Evolutionary conservation across 2,797 vertebrate species (phyloP), one percentile per base, ranked within the genome.

Genomic region (Salarias fasciatus): DNA sequence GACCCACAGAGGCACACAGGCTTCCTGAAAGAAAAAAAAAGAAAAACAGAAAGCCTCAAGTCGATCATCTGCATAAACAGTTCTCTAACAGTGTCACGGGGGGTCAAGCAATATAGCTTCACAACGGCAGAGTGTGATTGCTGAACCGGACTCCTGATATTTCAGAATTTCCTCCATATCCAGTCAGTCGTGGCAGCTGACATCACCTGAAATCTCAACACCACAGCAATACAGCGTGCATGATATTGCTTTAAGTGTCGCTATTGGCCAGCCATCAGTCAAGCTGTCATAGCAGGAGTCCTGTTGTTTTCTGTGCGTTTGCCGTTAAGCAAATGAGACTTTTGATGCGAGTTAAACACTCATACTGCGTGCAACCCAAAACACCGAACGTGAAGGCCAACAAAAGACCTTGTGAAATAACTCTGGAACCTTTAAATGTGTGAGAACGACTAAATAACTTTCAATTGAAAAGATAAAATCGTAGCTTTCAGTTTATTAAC

Each of bases 261-360:
- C 64, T 66, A 36, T 75, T 73, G 63, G 59, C 59, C 48, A 67
- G 64, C 51, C n/a, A 58, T 77, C 77, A 80, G 54, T 82, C 77
- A 82, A 36, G 75, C 6, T 53, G 74, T 72, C 75, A 52, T 57
- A 74, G 59, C 72, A 63, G 57, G 55, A 54, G 42, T 35, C 31
- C 61, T 14, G 49, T 49, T 72, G 51, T 73, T 76, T 75, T 65
- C 49, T 43, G 55, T 69, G 79, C 38, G 7, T 72, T 77, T 77
- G 45, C 53, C 15, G 9, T 11, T 63, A 52, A 69, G 53, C 44
- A 0, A 69, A 65, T 72, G 54, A 50, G 69, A 53, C 73, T 53
- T 72, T 41, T 36, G 14, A 40, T 55, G 37, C 33, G 55, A 40
- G 75, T 62, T 46, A 33, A 63, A 49, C 52, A 35, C n/a, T 37